A percentile compares a stretch with the other conserved stretches of the same genome.
These are phyloP conservation scores for Trachythela sp. DNA, from an alignment of 64 coral and sea anemone species.

Conservation along the genomic window DNA sequence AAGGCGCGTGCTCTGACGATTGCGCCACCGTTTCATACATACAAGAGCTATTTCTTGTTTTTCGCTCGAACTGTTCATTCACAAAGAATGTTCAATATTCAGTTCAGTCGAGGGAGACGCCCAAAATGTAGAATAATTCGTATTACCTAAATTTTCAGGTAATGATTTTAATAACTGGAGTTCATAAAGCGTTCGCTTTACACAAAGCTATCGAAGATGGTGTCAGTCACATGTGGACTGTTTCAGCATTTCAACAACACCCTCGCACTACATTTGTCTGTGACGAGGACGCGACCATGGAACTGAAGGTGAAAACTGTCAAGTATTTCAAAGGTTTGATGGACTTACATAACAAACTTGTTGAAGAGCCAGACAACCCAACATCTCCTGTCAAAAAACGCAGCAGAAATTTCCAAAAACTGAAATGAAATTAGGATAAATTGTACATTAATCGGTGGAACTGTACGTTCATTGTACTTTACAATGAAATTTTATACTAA, in stretches of 20 bases:
- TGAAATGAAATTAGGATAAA: background rate
- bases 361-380: conserved; percentile 74
- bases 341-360: conserved; percentile 93
- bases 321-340: conserved; percentile 95
- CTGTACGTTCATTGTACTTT: no score
- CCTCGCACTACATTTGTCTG: conserved; percentile 83
- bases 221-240: conserved; percentile 93
- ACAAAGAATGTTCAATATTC: no score
- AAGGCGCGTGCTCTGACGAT: no score
- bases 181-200: conserved; percentile 77
- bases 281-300: conserved; percentile 92
- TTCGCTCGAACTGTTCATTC: no score
- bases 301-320: conserved; percentile 93
- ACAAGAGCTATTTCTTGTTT: no score
- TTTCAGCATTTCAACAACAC: conserved; percentile 94
- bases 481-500: no score
- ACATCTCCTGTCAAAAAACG: conserved; percentile 39
- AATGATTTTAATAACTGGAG: conserved; percentile 93
- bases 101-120: no score
- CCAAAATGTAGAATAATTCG: background rate
- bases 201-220: conserved; percentile 78
- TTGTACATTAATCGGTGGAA: no score
- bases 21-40: no score
- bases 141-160: conserved; percentile 45
- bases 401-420: background rate